These are phyloP conservation scores for Cheilosia scutellata DNA, from an alignment of 2,888 invertebrate genomes.

Conservation along the genomic window DNA sequence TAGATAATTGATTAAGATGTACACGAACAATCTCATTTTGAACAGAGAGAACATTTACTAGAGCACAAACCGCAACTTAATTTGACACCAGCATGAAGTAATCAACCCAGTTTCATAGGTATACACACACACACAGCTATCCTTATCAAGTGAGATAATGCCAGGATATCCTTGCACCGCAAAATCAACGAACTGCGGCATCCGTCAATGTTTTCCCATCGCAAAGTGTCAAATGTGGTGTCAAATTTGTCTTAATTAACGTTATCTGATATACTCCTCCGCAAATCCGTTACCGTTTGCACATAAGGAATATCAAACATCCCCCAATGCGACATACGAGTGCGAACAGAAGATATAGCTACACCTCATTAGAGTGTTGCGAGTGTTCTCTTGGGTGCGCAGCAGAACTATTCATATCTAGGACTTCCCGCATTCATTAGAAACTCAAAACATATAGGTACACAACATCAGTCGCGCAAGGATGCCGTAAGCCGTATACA, in stretches of 20 bases:
- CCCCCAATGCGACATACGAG: background rate
- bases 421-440: conserved; percentile 45
- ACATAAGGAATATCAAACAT: conserved; percentile 13
- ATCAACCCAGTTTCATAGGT: conserved; percentile 2
- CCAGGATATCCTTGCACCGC: conserved; percentile 48
- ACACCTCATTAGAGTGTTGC: conserved; percentile 22
- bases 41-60: background rate
- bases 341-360: background rate
- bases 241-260: conserved; percentile 73
- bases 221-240: conserved; percentile 70
- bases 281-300: conserved; percentile 21
- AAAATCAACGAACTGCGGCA: conserved; percentile 63
- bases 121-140: background rate
- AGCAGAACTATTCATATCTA: background rate
- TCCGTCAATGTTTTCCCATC: conserved; percentile 55
- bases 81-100: conserved; percentile 2
- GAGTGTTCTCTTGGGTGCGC: background rate
- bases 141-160: conserved; percentile 12
- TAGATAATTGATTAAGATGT: background rate
- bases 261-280: conserved; percentile 41
- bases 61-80: conserved; percentile 32
- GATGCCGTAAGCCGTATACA: background rate
- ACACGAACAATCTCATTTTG: background rate
- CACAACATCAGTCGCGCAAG: conserved; percentile 14
- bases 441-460: conserved; percentile 30